Conservation (phyloP, 1,140 invertebrate species). For the Ruditapes philippinarum region DNA sequence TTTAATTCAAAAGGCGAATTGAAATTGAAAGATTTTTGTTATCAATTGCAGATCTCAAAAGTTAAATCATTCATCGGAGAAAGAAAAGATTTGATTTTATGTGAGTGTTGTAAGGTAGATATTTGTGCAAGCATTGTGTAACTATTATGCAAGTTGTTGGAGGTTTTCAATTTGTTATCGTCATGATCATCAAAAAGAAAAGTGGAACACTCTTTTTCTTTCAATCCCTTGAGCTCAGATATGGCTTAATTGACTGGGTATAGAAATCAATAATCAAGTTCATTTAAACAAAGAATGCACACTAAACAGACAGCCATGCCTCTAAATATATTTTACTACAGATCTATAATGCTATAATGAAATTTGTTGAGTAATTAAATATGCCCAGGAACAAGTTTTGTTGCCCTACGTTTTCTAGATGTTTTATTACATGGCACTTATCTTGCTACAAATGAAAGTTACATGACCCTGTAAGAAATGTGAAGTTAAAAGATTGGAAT, state of each 20-base stretch:
- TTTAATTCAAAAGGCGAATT: slow-evolving; percentile 40
- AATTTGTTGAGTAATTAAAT: slow-evolving; percentile 57
- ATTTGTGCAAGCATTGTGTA: slow-evolving; percentile 27
- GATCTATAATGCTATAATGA: slow-evolving; percentile 39
- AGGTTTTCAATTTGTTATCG: slow-evolving; percentile 23
- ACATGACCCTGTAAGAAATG: no score
- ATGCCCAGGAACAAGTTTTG: slow-evolving; percentile 9
- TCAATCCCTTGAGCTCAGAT: background rate
- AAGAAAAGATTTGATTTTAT: slow-evolving; percentile 45
- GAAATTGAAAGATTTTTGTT: slow-evolving; percentile 50
- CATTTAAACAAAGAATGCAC: slow-evolving; percentile 47
- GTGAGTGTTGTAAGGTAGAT: slow-evolving; percentile 20
- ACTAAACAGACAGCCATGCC: slow-evolving; percentile 23
- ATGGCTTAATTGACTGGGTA: slow-evolving; percentile 56
- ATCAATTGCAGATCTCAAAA: slow-evolving; percentile 46
- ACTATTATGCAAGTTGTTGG: slow-evolving; percentile 24
- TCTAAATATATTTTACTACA: slow-evolving; percentile 34
- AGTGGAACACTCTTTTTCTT: background rate
- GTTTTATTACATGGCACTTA: slow-evolving; percentile 16
- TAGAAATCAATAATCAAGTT: slow-evolving; percentile 55
- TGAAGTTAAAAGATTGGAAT: no score
- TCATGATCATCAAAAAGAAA: slow-evolving; percentile 17
- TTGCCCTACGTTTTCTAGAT: background rate
- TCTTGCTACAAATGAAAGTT: slow-evolving; percentile 21
- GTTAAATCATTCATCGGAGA: slow-evolving; percentile 45